Conservation (phyloP, 2,797 vertebrate genomes). For the Glyptemys insculpta region DNA sequence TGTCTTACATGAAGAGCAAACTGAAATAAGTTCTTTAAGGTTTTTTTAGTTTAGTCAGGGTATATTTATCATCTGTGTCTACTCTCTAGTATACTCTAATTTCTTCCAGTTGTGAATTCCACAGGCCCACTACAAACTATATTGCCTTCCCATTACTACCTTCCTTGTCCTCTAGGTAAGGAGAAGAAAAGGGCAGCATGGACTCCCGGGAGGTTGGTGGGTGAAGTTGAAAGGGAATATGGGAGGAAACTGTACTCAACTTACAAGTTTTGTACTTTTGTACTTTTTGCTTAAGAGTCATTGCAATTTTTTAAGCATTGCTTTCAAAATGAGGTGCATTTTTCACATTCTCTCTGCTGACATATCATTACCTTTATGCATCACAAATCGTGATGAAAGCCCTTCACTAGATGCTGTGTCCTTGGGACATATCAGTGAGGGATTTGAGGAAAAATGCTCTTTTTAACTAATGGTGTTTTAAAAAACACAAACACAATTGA, state of each 20-base stretch:
- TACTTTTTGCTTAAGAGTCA: neutral
- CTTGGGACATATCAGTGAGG: slow-evolving; percentile 14
- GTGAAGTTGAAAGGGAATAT: neutral
- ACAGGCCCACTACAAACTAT: neutral
- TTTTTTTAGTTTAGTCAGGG: neutral
- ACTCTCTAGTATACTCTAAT: neutral
- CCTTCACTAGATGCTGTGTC: neutral
- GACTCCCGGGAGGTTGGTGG: neutral
- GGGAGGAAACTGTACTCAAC: neutral
- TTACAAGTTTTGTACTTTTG: neutral
- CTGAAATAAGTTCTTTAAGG: neutral
- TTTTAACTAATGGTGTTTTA: slow-evolving; percentile 8
- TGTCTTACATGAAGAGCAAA: no score
- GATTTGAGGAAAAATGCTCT: slow-evolving; percentile 5
- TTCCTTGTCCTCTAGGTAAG: neutral
- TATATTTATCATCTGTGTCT: neutral
- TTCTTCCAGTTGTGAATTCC: neutral
- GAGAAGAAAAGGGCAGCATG: neutral
- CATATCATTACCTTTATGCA: slow-evolving; percentile 7
- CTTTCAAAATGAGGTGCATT: slow-evolving; percentile 23
- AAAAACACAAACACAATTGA: neutral
- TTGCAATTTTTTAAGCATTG: slow-evolving; percentile 14
- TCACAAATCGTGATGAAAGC: slow-evolving; percentile 6
- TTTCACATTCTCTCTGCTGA: slow-evolving; percentile 27
- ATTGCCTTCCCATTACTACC: neutral